Conservation (phyloP, 2,888 invertebrate genomes). For the Drosophila aldrichi region DNA sequence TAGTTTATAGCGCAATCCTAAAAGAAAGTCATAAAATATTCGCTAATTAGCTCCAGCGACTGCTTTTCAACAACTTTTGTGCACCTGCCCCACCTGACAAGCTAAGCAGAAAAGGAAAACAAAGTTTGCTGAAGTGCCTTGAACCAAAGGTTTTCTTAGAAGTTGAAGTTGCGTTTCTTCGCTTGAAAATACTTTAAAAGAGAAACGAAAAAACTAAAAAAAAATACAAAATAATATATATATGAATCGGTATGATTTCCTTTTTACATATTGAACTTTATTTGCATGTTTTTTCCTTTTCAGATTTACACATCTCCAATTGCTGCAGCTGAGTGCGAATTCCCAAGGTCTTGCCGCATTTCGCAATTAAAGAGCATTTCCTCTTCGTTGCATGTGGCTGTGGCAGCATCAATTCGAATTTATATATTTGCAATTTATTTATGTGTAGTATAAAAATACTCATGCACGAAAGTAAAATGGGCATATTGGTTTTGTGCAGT, state of each 20-base stretch:
- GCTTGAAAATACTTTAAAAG: neutral
- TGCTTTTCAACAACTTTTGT: neutral
- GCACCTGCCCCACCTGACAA: neutral
- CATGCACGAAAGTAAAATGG: no score
- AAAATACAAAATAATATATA: neutral
- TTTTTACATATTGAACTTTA: neutral
- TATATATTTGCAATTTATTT: slow-evolving; percentile 12
- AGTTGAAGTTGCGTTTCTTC: neutral
- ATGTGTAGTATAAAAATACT: no score
- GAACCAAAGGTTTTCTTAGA: neutral
- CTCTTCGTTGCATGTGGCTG: slow-evolving; percentile 4
- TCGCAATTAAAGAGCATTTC: slow-evolving; percentile 31
- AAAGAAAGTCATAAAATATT: neutral
- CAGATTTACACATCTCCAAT: neutral
- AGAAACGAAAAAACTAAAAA: neutral
- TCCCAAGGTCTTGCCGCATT: neutral
- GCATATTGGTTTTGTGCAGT: no score
- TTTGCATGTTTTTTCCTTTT: neutral
- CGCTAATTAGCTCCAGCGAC: neutral
- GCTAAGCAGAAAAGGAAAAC: neutral
- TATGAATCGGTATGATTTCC: neutral
- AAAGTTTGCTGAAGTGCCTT: neutral
- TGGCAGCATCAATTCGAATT: slow-evolving; percentile 8
- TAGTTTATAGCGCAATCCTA: neutral
- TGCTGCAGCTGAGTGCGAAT: neutral